Percentiles rank a stretch among this genome's conserved stretches.
Conservation (phyloP, 2,797 vertebrate species). For the Bucorvus abyssinicus region DNA sequence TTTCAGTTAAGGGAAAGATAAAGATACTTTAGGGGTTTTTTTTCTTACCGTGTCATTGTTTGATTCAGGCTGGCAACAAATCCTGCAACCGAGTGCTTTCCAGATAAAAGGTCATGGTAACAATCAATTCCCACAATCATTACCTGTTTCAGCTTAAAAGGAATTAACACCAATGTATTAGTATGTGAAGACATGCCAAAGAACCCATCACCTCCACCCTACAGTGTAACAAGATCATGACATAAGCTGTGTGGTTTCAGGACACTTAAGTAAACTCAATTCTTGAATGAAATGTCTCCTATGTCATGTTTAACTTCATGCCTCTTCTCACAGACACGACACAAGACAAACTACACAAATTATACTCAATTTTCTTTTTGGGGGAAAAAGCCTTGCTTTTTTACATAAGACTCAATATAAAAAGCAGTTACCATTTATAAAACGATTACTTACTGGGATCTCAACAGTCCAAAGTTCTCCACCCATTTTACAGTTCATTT, state of each 20-base stretch:
- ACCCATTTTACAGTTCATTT: conserved; percentile 97
- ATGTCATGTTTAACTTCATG: neutral
- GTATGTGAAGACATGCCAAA: neutral
- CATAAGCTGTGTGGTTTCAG: neutral
- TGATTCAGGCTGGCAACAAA: conserved; percentile 93
- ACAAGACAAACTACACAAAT: neutral
- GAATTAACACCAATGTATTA: neutral
- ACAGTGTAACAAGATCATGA: neutral
- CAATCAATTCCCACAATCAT: conserved; percentile 96
- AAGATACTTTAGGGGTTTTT: neutral
- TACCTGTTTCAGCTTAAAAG: conserved; percentile 86
- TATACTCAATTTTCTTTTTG: neutral
- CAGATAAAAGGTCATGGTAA: conserved; percentile 88
- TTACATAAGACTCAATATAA: neutral
- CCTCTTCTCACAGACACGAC: neutral
- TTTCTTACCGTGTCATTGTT: conserved; percentile 86
- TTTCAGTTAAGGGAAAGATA: neutral
- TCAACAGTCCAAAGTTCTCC: conserved; percentile 96
- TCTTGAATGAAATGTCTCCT: neutral
- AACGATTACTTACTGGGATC: conserved; percentile 83
- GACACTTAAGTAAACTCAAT: neutral
- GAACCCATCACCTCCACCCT: neutral
- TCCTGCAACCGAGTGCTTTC: conserved; percentile 88
- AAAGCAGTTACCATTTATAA: no score
- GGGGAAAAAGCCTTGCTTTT: neutral